Percentiles rank a stretch among this genome's conserved stretches.
Evolutionary conservation across 2,113 vertebrate genomes (phyloP).

Genomic region (Brachypodius melanocephalos): DNA sequence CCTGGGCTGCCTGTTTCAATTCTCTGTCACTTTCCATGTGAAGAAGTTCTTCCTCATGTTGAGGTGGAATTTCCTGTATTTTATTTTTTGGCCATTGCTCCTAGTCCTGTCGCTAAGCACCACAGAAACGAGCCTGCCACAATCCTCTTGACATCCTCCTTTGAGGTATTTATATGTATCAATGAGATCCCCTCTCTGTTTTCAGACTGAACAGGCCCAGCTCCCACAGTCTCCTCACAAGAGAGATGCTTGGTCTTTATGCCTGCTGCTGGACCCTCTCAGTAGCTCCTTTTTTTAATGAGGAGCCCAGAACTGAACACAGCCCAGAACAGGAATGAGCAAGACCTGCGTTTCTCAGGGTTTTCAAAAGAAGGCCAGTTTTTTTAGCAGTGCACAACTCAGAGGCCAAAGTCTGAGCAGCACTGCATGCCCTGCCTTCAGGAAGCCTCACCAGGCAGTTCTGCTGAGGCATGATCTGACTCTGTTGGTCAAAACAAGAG

Average conservation of each 20-base stretch:
- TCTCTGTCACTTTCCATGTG: background rate
- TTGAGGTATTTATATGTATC: background rate
- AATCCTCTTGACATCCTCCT: background rate
- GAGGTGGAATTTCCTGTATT: background rate
- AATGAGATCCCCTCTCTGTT: background rate
- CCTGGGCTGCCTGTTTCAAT: background rate
- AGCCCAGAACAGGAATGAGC: no score
- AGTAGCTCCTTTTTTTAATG: background rate
- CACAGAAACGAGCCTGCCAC: background rate
- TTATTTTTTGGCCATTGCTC: background rate
- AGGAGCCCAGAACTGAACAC: background rate
- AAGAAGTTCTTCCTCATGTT: background rate
- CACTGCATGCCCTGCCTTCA: no score
- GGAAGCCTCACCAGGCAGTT: background rate
- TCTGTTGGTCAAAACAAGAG: background rate
- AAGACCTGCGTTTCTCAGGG: accelerated
- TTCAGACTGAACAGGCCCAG: background rate
- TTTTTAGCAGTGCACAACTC: background rate
- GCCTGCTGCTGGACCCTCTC: background rate
- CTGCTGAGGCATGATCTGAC: background rate
- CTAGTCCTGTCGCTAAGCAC: background rate
- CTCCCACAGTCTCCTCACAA: background rate
- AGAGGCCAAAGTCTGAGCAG: background rate
- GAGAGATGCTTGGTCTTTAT: background rate
- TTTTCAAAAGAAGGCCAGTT: background rate